Evolutionary conservation across 1,140 invertebrate genomes (phyloP).

Genomic region (Drosophila kurseongensis): DNA sequence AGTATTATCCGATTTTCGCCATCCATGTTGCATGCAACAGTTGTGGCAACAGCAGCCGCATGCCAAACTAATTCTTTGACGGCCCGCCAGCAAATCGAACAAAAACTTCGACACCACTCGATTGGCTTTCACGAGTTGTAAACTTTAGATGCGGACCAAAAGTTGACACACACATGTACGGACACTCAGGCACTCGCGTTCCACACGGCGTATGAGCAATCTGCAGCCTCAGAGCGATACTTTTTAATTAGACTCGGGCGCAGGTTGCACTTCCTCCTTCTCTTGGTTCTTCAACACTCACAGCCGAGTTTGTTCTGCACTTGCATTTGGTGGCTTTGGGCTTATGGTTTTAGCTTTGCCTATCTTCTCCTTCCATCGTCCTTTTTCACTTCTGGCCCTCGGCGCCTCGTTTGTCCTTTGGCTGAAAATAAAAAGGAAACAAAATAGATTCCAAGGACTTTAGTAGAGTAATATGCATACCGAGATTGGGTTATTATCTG

Average conservation of each 20-base stretch:
- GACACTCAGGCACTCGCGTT: conserved; percentile 2
- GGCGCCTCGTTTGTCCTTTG: conserved; percentile 33
- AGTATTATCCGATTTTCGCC: conserved; percentile 97
- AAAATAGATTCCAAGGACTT: conserved; percentile 38
- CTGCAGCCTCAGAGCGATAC: background rate
- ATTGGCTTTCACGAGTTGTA: conserved; percentile 9
- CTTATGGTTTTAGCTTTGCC: conserved; percentile 43
- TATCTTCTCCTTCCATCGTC: conserved; percentile 14
- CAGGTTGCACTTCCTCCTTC: conserved; percentile 28
- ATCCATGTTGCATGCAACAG: conserved; percentile 88
- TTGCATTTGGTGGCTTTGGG: conserved; percentile 48
- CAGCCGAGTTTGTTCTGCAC: conserved; percentile 39
- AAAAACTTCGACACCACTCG: conserved; percentile 15
- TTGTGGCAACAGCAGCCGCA: conserved; percentile 73
- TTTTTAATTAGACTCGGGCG: conserved; percentile 46
- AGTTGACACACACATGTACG: background rate
- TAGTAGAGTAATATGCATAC: conserved; percentile 20
- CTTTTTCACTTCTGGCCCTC: conserved; percentile 20
- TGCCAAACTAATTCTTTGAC: conserved; percentile 55
- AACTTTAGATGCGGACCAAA: conserved; percentile 6
- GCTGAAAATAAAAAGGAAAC: conserved; percentile 23
- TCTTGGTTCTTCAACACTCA: conserved; percentile 4
- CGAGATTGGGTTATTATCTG: conserved; percentile 37
- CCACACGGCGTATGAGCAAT: conserved; percentile 43
- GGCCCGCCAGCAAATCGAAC: conserved; percentile 37